Percentiles rank a stretch among this genome's conserved stretches.
These are phyloP conservation scores for Sebastes paucispinis DNA, from an alignment of 2,797 vertebrate genomes.

Conservation along the genomic window DNA sequence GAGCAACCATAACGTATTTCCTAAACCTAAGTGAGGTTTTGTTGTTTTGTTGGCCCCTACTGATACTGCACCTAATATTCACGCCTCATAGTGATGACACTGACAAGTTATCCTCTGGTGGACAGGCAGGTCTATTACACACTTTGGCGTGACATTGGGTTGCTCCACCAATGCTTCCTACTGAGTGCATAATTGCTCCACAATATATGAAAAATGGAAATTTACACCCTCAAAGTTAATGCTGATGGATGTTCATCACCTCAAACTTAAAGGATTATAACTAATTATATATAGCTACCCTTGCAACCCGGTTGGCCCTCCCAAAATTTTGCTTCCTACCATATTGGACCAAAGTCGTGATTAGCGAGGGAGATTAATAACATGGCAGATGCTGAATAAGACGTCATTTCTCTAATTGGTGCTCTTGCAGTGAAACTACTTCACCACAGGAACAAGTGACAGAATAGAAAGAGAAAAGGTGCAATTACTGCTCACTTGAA, in stretches of 20 bases:
- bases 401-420: background rate
- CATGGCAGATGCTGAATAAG: background rate
- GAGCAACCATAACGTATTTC: background rate
- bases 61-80: too few relatives aligned
- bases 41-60: too few relatives aligned
- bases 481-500: slow-evolving; percentile 26
- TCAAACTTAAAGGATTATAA: background rate
- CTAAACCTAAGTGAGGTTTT: background rate
- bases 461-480: slow-evolving; percentile 5
- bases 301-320: background rate
- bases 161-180: too few relatives aligned
- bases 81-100: too few relatives aligned
- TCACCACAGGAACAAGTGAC: background rate
- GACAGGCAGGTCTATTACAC: too few relatives aligned
- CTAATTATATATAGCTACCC: background rate
- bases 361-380: background rate
- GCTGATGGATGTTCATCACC: background rate
- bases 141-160: too few relatives aligned
- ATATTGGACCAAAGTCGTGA: background rate
- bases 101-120: too few relatives aligned
- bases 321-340: background rate
- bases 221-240: background rate
- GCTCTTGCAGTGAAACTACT: background rate
- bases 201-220: background rate
- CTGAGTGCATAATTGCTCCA: background rate